phyloP scores from a whole-genome alignment of 2,113 vertebrate genomes.

The Callocephalon fimbriatum region DNA sequence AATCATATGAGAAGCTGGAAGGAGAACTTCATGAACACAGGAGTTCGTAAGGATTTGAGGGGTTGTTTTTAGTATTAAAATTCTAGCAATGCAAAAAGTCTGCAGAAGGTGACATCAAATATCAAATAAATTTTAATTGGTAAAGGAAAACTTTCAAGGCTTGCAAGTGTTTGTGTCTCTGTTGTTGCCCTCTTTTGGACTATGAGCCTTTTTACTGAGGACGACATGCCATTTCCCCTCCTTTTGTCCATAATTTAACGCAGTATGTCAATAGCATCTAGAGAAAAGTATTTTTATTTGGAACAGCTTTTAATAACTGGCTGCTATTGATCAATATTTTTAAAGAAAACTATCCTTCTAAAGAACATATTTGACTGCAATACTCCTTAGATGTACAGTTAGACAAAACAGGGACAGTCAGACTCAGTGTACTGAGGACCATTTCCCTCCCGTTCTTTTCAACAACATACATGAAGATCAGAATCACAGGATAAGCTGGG shows the following conservation, averaged over 20 bases:
- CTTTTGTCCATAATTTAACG: not conserved
- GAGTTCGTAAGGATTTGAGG: not conserved
- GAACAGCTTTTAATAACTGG: not conserved
- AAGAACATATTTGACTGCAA: not conserved
- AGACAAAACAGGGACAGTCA: not conserved
- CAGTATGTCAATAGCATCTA: not conserved
- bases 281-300: not conserved
- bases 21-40: not conserved
- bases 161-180: not conserved
- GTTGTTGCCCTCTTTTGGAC: not conserved
- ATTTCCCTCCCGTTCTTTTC: not conserved
- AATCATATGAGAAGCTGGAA: not conserved
- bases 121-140: not conserved
- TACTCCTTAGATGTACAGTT: not conserved
- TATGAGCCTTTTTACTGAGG: not conserved
- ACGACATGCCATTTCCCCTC: not conserved
- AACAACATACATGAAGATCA: not conserved
- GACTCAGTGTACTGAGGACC: not conserved
- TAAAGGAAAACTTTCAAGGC: not conserved
- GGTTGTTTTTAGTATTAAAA: not conserved
- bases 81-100: not conserved
- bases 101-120: not conserved
- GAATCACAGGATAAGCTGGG: not conserved
- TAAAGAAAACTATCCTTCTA: not conserved
- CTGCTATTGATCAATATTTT: not conserved